Evolutionary conservation across 2,888 invertebrate species (phyloP), one percentile per base, ranked within the genome.

Genomic region (Cremastobaeus sp.): DNA sequence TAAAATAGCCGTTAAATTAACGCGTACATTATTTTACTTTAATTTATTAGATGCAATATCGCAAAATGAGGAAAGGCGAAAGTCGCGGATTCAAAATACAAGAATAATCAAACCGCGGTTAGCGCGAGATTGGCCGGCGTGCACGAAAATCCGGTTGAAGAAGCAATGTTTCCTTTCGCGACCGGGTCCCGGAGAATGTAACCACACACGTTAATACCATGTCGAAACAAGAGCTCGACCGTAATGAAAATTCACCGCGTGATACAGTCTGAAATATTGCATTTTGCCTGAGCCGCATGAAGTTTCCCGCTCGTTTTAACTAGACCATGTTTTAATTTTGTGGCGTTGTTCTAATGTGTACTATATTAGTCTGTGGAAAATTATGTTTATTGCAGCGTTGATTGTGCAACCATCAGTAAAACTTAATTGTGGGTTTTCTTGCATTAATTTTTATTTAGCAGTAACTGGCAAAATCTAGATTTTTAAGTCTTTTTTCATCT

Each of bases 121-220:
- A 32, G 28, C 5, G 17, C 18, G 5, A 43, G 28, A 52, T 64
- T 32, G 30, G 4, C 8, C 20, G 9, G 32, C 35, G 17, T 59
- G 37, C 43, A 48, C 28, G 57, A 59, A 50, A 37, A 17, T 17
- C 21, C 37, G 43, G 14, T 59, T 34, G 37, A 35, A 39, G 41
- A 47, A 50, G 48, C 35, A 50, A 37, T 65, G 18, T n/a, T 59
- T 41, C 37, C 20, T 73, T 74, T 54, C 41, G 47, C 50, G 68
- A 45, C 11, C 54, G 43, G 20, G 48, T 32, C 35, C 30, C 32
- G 45, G 34, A 50, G 68, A 34, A 62, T 77, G 69, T 52, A 64
- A 76, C 20, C 59, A 60, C 62, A 64, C 11, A 52, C 71, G 69
- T 54, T 74, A 50, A 70, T 70, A 66, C 54, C 9, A 30, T 69